Conservation (phyloP, 2,888 invertebrate species). For the Lycocerus yunnanus region DNA sequence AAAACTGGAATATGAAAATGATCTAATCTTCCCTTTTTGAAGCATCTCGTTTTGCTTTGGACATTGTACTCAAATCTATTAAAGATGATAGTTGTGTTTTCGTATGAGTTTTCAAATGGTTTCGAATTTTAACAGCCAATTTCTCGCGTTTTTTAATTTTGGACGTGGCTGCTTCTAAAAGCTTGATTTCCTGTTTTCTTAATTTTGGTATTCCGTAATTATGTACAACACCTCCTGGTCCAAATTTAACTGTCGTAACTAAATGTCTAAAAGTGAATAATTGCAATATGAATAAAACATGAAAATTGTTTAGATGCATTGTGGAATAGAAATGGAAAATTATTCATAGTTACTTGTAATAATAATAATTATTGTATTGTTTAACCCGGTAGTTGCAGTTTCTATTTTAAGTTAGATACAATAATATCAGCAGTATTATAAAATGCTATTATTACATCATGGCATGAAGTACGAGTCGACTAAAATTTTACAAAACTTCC, state of each 20-base stretch:
- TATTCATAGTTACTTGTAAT: not conserved
- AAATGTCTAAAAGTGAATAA: slow-evolving; percentile 44
- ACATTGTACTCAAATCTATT: not conserved
- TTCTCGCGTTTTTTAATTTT: slow-evolving; percentile 48
- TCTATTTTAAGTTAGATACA: not conserved
- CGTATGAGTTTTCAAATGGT: not conserved
- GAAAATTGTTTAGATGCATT: not conserved
- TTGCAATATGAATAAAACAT: not conserved
- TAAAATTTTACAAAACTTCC: too few relatives aligned
- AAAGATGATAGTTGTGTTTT: not conserved
- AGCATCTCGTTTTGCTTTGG: not conserved
- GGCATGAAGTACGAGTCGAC: not conserved
- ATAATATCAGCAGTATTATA: not conserved
- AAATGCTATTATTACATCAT: not conserved
- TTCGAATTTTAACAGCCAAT: slow-evolving; percentile 38
- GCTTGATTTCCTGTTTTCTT: slow-evolving; percentile 53
- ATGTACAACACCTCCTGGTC: slow-evolving; percentile 56
- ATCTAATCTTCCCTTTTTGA: not conserved
- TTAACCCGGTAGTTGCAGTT: not conserved
- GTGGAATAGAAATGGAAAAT: not conserved
- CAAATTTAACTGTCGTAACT: slow-evolving; percentile 55
- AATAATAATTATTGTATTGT: not conserved
- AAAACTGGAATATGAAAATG: not conserved
- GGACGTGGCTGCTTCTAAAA: slow-evolving; percentile 54
- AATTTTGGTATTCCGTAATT: slow-evolving; percentile 59